Evolutionary conservation across 2,888 invertebrate species (phyloP), one percentile per base, ranked within the genome.

Genomic region (Epirrita christyi): DNA sequence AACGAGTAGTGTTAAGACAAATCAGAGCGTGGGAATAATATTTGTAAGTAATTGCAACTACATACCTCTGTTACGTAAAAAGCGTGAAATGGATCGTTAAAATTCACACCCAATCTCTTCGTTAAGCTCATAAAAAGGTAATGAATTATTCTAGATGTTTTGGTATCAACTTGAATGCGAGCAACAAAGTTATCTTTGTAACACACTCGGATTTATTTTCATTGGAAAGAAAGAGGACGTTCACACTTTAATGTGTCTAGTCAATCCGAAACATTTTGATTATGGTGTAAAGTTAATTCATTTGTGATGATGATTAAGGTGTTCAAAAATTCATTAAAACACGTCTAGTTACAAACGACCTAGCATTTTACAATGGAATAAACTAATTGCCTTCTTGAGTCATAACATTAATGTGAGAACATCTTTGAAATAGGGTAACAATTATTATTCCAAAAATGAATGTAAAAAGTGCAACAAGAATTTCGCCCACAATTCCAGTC

Each of bases 61-160:
- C 48, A 40, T 0, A 42, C 11, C 34, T 46, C 56, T 59, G 51
- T 59, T 58, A 64, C 60, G 62, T 59, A 62, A 64, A 66, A 38
- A 57, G 47, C 42, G 32, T 44, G 45, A 61, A 63, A 65, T 45
- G 44, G 37, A 38, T 47, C 47, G 47, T 55, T 62, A 49, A 68
- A 56, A 51, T 40, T 46, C 37, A 54, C 41, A 50, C 53, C 48
- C 46, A 46, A 59, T 44, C 56, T 63, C 48, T 62, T 41, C 42
- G 55, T 41, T 44, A 48, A 42, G 57, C 49, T 43, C 70, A 68
- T 66, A 73, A 68, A 69, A 69, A 64, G 53, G 58, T 71, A 74
- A 72, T 72, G 52, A 72, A 73, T 71, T 71, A 67, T 70, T 61
- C 46, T 48, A 55, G 68, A 69, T 67, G 59, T 61, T 57, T 55